Percentiles rank a stretch among this genome's conserved stretches.
phyloP scores from a whole-genome alignment of 2,888 invertebrate species.

The Philopedon plagiatum region DNA sequence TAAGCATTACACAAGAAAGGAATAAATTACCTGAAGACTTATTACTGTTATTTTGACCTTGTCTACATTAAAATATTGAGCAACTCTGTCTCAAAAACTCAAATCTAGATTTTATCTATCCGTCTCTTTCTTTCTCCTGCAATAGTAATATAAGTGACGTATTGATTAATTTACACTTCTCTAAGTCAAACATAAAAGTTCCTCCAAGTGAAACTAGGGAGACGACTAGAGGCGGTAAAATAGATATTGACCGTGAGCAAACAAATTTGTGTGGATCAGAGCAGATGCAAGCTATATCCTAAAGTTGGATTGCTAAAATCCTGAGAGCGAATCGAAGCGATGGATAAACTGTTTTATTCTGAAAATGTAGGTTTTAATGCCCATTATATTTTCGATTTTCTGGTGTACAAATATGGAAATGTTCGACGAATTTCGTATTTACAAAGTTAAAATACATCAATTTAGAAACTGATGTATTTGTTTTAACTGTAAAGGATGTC shows the following conservation, averaged over 20 bases:
- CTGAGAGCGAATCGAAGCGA: background rate
- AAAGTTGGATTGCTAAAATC: constrained; percentile 9
- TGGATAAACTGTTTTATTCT: background rate
- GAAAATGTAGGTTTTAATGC: background rate
- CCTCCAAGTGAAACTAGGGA: background rate
- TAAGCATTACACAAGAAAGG: no score
- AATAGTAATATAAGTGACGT: background rate
- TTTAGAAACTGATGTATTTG: no score
- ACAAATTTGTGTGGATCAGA: constrained; percentile 23
- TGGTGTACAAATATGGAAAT: no score
- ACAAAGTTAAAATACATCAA: no score
- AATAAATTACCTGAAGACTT: no score
- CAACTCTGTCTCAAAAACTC: no score
- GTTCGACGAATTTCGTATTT: no score
- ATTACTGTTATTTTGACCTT: no score
- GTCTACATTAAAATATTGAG: no score
- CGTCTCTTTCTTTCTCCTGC: background rate
- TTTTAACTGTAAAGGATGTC: no score
- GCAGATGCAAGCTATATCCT: constrained; percentile 11
- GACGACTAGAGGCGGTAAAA: constrained; percentile 5
- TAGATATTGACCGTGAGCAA: constrained; percentile 17
- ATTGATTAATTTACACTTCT: background rate
- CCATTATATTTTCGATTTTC: no score
- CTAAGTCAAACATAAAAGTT: background rate
- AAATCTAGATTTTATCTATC: background rate